Conservation (phyloP, 2,113 vertebrate genomes). For the Colistium nudipinnis region DNA sequence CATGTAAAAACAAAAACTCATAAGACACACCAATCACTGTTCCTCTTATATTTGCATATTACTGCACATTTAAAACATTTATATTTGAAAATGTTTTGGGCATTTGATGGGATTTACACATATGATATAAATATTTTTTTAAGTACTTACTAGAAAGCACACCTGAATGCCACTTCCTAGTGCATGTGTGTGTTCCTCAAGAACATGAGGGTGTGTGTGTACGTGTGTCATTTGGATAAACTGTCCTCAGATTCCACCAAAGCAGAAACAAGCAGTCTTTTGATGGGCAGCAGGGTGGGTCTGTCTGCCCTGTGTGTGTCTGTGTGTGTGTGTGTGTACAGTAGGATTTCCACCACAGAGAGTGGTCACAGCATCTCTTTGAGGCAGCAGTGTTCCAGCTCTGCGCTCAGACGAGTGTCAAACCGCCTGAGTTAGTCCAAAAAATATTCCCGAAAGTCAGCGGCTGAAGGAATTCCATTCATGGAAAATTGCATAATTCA, state of each 20-base stretch:
- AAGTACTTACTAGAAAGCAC: no score
- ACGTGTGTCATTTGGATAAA: background rate
- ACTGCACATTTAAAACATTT: no score
- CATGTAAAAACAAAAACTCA: no score
- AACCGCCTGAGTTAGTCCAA: constrained; percentile 22
- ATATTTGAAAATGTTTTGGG: no score
- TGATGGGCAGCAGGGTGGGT: constrained; percentile 20
- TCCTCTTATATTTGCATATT: no score
- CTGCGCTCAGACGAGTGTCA: constrained; percentile 22
- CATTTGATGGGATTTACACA: no score
- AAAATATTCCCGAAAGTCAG: constrained; percentile 42
- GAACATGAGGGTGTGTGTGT: constrained; percentile 1
- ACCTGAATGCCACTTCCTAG: no score
- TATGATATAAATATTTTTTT: no score
- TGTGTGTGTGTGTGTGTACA: constrained; percentile 19
- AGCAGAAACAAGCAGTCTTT: constrained; percentile 53
- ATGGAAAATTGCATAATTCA: background rate
- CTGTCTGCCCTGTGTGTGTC: background rate
- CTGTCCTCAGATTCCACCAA: constrained; percentile 16
- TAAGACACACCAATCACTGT: no score
- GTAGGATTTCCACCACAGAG: constrained; percentile 35
- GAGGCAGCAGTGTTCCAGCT: constrained; percentile 32
- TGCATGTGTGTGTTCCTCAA: constrained; percentile 17
- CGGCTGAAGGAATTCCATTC: constrained; percentile 54
- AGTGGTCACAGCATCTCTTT: constrained; percentile 35